Conservation (phyloP, 2,888 invertebrate species). For the Hofmannophila pseudospretella region DNA sequence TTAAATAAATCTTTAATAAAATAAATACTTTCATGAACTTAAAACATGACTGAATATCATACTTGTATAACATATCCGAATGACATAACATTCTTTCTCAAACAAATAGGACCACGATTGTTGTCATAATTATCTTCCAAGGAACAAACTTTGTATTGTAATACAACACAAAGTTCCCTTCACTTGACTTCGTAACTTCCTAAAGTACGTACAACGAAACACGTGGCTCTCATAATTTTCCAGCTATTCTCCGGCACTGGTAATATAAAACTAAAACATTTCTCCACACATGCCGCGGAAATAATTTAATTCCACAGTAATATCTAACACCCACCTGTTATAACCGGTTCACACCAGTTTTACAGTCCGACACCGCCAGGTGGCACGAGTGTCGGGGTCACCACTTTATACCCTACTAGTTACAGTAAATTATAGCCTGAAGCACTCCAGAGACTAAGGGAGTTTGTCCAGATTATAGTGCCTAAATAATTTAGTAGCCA, state of each 20-base stretch:
- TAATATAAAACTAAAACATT: not conserved
- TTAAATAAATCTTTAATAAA: no score
- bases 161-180: not conserved
- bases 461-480: conserved; percentile 6
- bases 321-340: conserved; percentile 12
- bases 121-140: no score
- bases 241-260: no score
- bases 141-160: no score
- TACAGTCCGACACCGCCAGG: conserved; percentile 6
- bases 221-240: not conserved
- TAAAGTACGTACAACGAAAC: not conserved
- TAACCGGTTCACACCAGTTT: conserved; percentile 8
- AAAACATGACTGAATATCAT: no score
- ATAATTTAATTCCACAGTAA: conserved; percentile 8
- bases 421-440: conserved; percentile 16
- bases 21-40: no score
- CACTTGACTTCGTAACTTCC: no score
- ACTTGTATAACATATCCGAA: no score
- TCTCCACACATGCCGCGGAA: not conserved
- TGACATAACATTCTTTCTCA: no score
- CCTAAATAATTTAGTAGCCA: conserved; percentile 1
- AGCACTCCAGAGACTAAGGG: conserved; percentile 12
- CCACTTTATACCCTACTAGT: conserved; percentile 18
- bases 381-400: conserved; percentile 8
- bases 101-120: no score